phyloP scores from a whole-genome alignment of 2,797 vertebrate genomes.

The Lutjanus campechanus region DNA sequence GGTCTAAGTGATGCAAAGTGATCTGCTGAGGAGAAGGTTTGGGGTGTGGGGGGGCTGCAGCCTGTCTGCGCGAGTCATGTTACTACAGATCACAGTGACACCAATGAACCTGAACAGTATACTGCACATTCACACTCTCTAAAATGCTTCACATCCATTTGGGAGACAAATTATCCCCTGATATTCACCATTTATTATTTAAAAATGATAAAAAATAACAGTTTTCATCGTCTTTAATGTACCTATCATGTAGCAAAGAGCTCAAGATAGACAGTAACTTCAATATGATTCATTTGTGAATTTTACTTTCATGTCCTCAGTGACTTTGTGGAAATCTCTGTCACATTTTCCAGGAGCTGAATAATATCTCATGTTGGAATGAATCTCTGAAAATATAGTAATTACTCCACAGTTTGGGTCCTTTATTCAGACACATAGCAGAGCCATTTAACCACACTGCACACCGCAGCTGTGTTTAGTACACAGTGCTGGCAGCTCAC shows the following conservation, averaged over 20 bases:
- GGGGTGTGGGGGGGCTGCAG: constrained; percentile 6
- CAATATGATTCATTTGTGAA: constrained; percentile 5
- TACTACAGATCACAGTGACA: constrained; percentile 27
- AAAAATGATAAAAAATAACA: not conserved
- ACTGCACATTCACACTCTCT: not conserved
- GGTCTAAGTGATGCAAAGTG: constrained; percentile 52
- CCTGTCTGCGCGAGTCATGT: constrained; percentile 20
- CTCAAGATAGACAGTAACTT: constrained; percentile 6
- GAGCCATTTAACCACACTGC: constrained; percentile 58
- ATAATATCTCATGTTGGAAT: constrained; percentile 28
- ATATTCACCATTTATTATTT: not conserved
- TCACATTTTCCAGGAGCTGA: constrained; percentile 24
- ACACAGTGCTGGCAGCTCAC: constrained; percentile 51
- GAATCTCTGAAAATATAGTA: constrained; percentile 44
- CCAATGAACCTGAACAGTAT: constrained; percentile 19
- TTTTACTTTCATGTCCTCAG: constrained; percentile 21
- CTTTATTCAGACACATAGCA: constrained; percentile 41
- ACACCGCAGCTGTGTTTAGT: constrained; percentile 64
- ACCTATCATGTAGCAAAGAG: not conserved
- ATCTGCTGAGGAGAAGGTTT: constrained; percentile 40
- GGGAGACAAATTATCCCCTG: not conserved
- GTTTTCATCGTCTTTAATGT: constrained; percentile 4
- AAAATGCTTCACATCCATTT: constrained; percentile 1
- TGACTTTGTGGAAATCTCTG: constrained; percentile 15
- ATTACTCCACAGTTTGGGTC: constrained; percentile 52